Conservation (phyloP, 1,140 invertebrate genomes). For the Drosophila biarmipes region DNA sequence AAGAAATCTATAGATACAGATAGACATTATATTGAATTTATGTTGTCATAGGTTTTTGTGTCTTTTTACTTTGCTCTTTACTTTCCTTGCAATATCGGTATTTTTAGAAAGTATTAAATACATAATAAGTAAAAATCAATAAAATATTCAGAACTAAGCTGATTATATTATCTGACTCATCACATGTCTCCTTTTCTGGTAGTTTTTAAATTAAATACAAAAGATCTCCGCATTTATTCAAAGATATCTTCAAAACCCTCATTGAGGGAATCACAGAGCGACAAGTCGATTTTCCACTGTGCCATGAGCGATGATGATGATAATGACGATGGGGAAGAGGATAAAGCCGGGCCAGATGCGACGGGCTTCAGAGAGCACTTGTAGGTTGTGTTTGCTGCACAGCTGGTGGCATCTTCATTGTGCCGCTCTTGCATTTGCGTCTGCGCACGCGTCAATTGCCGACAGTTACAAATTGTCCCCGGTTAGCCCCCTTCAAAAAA, state of each 20-base stretch:
- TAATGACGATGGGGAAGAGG: constrained; percentile 33
- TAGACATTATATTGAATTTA: no score
- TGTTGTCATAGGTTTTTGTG: no score
- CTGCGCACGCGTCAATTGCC: constrained; percentile 69
- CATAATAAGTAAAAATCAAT: no score
- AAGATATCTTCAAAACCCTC: not conserved
- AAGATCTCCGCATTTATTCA: not conserved
- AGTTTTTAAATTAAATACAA: not conserved
- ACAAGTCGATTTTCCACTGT: constrained; percentile 32
- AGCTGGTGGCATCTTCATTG: constrained; percentile 53
- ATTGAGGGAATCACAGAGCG: not conserved
- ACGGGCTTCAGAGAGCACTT: constrained; percentile 36
- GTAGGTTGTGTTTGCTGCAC: constrained; percentile 40
- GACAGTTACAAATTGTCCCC: constrained; percentile 72
- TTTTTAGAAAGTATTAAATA: no score
- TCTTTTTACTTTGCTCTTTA: no score
- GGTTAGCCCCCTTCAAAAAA: constrained; percentile 44
- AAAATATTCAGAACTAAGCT: no score
- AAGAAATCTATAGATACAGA: no score
- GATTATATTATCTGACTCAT: not conserved
- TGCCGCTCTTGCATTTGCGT: constrained; percentile 46
- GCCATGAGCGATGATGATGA: constrained; percentile 37
- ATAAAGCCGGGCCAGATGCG: constrained; percentile 46
- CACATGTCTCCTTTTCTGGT: no score
- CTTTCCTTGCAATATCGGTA: no score